These are phyloP conservation scores for Chiridota heheva DNA, from an alignment of 35 echinoderm and acorn worm genomes.

Conservation along the genomic window DNA sequence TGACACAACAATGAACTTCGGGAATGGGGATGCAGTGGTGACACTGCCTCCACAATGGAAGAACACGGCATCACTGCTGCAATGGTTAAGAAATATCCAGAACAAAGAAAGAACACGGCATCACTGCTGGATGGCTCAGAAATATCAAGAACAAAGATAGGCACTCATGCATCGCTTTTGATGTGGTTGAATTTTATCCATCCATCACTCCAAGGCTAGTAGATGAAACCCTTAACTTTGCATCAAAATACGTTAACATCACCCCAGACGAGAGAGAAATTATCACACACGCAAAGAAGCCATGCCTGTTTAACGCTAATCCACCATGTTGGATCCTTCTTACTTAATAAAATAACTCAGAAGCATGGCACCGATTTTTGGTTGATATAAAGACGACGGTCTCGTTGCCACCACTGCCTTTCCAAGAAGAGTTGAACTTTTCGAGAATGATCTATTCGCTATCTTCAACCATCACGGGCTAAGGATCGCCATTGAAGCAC, in stretches of 20 bases:
- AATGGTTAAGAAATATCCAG: slow-evolving; percentile 34
- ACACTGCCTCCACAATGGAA: too few relatives aligned
- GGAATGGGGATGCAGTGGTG: too few relatives aligned
- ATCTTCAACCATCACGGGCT: slow-evolving; percentile 3
- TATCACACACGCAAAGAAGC: background rate
- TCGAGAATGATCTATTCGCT: slow-evolving; percentile 13
- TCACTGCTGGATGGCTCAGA: too few relatives aligned
- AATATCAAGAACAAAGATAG: background rate
- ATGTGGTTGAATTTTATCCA: slow-evolving; percentile 51
- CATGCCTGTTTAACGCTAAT: background rate
- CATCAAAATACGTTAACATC: background rate
- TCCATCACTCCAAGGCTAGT: slow-evolving; percentile 21
- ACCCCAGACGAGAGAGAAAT: slow-evolving; percentile 25
- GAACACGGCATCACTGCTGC: slow-evolving; percentile 20
- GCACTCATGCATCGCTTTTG: slow-evolving; percentile 10
- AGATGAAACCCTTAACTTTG: slow-evolving; percentile 22
- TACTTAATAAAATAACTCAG: background rate
- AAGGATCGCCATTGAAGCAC: slow-evolving; percentile 7
- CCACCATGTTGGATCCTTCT: background rate
- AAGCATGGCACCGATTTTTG: slow-evolving; percentile 3
- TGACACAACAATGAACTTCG: too few relatives aligned
- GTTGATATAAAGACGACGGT: slow-evolving; percentile 18
- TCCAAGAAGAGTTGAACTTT: background rate
- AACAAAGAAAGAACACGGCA: too few relatives aligned
- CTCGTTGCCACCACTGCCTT: background rate